phyloP scores from a whole-genome alignment of 2,888 invertebrate species.

The Syrphus vitripennis region DNA sequence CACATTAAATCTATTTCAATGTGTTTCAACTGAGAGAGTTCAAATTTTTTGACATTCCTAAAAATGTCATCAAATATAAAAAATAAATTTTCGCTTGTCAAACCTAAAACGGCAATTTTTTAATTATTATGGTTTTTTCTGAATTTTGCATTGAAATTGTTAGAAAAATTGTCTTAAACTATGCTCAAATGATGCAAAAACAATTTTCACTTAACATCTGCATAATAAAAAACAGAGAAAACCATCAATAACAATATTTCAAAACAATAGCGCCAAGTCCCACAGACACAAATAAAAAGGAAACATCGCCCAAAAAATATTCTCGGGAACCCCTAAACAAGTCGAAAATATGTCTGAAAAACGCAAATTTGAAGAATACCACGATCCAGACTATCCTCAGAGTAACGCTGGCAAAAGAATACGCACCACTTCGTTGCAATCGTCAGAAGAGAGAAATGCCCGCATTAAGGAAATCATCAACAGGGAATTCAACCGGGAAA shows the following conservation, averaged over 20 bases:
- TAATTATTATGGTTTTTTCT: constrained; percentile 52
- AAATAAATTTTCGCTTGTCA: constrained; percentile 43
- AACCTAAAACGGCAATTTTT: constrained; percentile 27
- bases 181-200: constrained; percentile 38
- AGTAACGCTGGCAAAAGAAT: constrained; percentile 51
- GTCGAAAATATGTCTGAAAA: constrained; percentile 74
- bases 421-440: background rate
- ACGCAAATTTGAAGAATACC: constrained; percentile 82
- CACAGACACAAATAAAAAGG: constrained; percentile 6
- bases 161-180: background rate
- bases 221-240: background rate
- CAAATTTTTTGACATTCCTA: constrained; percentile 43
- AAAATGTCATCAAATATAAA: constrained; percentile 64
- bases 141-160: constrained; percentile 5
- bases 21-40: background rate
- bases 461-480: constrained; percentile 85
- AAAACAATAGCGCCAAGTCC: constrained; percentile 27
- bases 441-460: constrained; percentile 80
- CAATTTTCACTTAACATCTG: background rate
- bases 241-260: background rate
- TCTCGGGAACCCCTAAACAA: background rate
- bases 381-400: constrained; percentile 84
- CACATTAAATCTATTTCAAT: background rate
- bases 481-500: constrained; percentile 88
- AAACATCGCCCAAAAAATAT: background rate